A percentile compares a stretch with the other conserved stretches of the same genome.
Conservation (phyloP, 2,797 vertebrate species). For the Poeciliopsis turneri region DNA sequence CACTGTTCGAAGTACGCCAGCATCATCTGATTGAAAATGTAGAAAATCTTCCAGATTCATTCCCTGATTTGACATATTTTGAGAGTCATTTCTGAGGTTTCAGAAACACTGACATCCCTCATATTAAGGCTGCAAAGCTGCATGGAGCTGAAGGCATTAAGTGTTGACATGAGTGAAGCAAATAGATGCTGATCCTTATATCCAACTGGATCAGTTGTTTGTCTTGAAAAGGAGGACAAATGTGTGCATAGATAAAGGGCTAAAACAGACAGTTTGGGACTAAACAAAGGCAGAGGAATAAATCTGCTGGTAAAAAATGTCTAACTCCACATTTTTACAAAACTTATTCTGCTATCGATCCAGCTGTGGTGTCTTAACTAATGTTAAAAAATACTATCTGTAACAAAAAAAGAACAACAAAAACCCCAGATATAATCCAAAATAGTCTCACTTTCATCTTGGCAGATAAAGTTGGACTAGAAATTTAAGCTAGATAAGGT, state of each 20-base stretch:
- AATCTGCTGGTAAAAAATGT: neutral
- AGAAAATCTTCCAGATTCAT: neutral
- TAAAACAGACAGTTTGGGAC: neutral
- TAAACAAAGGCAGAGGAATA: neutral
- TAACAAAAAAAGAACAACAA: too few species aligned
- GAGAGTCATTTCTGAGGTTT: neutral
- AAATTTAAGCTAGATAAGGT: neutral
- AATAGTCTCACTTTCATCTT: neutral
- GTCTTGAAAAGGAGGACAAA: constrained; percentile 3
- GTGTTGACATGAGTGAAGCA: neutral
- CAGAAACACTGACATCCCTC: neutral
- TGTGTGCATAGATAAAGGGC: neutral
- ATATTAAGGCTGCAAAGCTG: constrained; percentile 2
- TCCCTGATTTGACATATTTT: neutral
- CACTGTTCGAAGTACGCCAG: neutral
- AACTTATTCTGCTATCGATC: neutral
- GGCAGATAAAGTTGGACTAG: neutral
- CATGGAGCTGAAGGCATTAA: neutral
- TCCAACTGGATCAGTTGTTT: neutral
- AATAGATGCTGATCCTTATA: neutral
- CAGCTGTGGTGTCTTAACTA: neutral
- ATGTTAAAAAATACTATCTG: too few species aligned
- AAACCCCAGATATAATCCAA: too few species aligned
- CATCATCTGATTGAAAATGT: neutral
- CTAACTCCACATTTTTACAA: neutral